Conservation (phyloP, 2,113 vertebrate species). For the Apodemus speciosus region DNA sequence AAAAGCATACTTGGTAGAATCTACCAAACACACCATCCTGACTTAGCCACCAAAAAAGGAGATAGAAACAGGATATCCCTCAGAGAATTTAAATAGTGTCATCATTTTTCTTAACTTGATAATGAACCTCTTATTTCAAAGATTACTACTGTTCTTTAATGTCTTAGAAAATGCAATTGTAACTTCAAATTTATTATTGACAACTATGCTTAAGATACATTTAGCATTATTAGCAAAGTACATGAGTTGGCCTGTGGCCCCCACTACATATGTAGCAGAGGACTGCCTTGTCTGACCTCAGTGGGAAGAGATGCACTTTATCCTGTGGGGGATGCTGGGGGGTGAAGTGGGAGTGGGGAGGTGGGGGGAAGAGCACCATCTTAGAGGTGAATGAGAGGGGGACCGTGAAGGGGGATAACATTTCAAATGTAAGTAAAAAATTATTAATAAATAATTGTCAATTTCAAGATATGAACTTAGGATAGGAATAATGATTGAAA, state of each 20-base stretch:
- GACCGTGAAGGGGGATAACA: too few relatives aligned
- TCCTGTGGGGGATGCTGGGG: too few relatives aligned
- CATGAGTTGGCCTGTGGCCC: background rate
- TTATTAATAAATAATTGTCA: background rate
- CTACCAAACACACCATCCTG: background rate
- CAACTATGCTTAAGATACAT: background rate
- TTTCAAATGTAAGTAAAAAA: too few relatives aligned
- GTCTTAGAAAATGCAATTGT: background rate
- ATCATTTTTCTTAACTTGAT: background rate
- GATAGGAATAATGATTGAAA: background rate
- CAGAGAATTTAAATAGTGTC: background rate
- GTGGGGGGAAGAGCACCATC: too few relatives aligned
- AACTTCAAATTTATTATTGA: background rate
- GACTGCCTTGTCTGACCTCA: too few relatives aligned
- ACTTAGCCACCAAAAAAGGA: background rate
- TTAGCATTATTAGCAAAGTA: background rate
- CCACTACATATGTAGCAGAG: too few relatives aligned
- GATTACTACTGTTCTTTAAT: background rate
- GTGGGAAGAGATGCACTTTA: too few relatives aligned
- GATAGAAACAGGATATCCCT: background rate
- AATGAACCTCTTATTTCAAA: constrained; percentile 1
- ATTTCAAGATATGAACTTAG: background rate
- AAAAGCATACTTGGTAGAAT: background rate
- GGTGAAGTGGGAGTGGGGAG: too few relatives aligned
- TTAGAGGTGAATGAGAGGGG: too few relatives aligned